Percentiles rank a stretch among this genome's conserved stretches.
Conservation (phyloP, 2,113 vertebrate genomes). For the Nannospalax galili region DNA sequence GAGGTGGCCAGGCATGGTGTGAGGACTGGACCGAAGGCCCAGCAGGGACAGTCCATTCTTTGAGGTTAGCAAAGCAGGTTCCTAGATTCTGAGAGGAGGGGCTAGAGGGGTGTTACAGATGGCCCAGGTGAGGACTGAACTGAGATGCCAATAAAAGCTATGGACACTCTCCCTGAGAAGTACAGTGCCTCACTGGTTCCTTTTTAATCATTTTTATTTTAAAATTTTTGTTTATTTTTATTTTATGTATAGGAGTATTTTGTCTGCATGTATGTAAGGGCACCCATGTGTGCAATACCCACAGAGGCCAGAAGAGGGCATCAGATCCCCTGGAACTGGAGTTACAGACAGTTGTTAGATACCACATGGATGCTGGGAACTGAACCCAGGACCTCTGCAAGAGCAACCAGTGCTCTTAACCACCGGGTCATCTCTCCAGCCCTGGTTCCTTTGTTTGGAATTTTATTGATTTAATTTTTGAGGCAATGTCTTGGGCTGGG, state of each 20-base stretch:
- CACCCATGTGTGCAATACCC: too few relatives aligned
- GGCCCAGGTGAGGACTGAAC: background rate
- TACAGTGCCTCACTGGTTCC: too few relatives aligned
- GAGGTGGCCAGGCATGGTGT: accelerated
- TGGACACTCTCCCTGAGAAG: background rate
- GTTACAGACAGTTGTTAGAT: too few relatives aligned
- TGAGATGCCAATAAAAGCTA: background rate
- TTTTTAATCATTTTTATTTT: background rate
- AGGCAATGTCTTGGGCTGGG: too few relatives aligned
- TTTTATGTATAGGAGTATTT: too few relatives aligned
- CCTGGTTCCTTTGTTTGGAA: background rate
- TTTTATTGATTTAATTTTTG: background rate
- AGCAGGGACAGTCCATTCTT: background rate
- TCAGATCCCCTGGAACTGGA: too few relatives aligned
- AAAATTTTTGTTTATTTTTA: background rate
- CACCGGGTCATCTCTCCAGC: too few relatives aligned
- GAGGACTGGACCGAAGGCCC: background rate
- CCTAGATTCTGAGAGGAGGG: background rate
- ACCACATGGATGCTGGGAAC: too few relatives aligned
- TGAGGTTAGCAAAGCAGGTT: background rate
- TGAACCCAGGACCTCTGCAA: too few relatives aligned
- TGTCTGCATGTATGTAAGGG: too few relatives aligned
- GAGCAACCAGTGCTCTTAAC: too few relatives aligned
- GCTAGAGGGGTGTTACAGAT: background rate
- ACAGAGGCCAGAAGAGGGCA: too few relatives aligned